Evolutionary conservation across 1,140 invertebrate genomes (phyloP), one percentile per base, ranked within the genome.

Genomic region (Holotrichia oblita): DNA sequence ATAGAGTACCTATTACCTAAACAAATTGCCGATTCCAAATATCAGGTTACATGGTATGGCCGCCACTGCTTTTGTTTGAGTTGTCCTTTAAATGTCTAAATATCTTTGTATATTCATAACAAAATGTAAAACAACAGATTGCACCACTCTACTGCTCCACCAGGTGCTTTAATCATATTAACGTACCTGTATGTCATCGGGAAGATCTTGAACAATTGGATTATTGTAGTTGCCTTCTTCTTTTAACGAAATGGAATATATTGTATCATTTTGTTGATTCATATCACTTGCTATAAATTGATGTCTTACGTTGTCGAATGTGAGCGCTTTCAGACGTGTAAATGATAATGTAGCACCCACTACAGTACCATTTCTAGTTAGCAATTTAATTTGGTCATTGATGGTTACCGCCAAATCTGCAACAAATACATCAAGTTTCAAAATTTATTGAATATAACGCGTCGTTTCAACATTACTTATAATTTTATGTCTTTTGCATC

Each of bases 321-420:
- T 88, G 17, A 93, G 79, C 3, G 90, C 92, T 12, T 90, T 89
- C 8, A 94, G 85, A 9, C 89, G 84, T 69, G 86, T 88, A 76
- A 90, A 91, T 64, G 89, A 85, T 80, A 88, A 87, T 80, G 88
- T 84, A 81, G 87, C 83, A 14, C 87, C 88, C 3, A 88, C 87
- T 78, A 89, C 83, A 6, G 88, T 89, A 81, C 90, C 89, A 80
- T 91, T 91, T 10, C 81, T 81, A 55, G 88, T 86, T 79, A 92
- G 89, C 81, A 94, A 92, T 83, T 93, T 88, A 77, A 94, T 88
- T 86, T 91, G 88, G 76, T 90, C 88, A 79, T 89, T 89, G 40
- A 90, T 87, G 0, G 91, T 91, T 10, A 93, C 88, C 4, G 92
- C 93, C 78, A 93, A 87, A 85, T 94, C 93, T 94, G 89, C 0